These are phyloP conservation scores for Notarius quadriscutis DNA, from an alignment of 2,113 vertebrate genomes.

Conservation along the genomic window DNA sequence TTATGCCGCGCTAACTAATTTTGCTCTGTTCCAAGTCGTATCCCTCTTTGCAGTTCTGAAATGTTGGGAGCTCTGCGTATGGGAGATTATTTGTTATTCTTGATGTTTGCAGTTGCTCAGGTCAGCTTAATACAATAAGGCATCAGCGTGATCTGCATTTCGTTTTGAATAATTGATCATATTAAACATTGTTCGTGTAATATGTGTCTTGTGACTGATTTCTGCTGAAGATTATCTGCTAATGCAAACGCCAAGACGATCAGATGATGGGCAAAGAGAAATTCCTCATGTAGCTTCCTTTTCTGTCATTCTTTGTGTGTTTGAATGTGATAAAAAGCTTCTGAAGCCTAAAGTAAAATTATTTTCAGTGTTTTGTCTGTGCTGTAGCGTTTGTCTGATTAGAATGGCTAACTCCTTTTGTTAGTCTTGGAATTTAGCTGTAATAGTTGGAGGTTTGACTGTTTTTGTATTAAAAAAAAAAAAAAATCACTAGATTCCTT, in stretches of 20 bases:
- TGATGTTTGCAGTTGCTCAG: not conserved
- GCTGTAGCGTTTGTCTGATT: constrained; percentile 1
- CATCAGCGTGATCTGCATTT: not conserved
- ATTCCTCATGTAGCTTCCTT: too few species aligned
- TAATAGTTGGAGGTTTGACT: not conserved
- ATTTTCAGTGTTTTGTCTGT: not conserved
- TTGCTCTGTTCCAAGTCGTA: too few species aligned
- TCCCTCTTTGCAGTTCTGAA: too few species aligned
- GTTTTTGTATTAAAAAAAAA: not conserved
- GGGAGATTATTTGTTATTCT: not conserved
- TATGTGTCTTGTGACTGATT: not conserved
- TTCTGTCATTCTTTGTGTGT: too few species aligned
- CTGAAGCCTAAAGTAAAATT: not conserved
- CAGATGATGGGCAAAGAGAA: not conserved
- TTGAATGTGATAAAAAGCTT: not conserved
- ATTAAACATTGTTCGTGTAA: not conserved
- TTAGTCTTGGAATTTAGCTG: constrained; percentile 16
- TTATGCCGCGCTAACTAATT: too few species aligned
- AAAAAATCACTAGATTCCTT: not conserved
- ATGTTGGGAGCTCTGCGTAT: not conserved
- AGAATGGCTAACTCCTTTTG: not conserved
- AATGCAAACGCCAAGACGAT: not conserved
- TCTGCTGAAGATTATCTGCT: not conserved
- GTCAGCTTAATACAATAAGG: not conserved
- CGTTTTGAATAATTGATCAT: not conserved